Evolutionary conservation across 1,140 invertebrate genomes (phyloP).

Genomic region (Drosophila obscura): DNA sequence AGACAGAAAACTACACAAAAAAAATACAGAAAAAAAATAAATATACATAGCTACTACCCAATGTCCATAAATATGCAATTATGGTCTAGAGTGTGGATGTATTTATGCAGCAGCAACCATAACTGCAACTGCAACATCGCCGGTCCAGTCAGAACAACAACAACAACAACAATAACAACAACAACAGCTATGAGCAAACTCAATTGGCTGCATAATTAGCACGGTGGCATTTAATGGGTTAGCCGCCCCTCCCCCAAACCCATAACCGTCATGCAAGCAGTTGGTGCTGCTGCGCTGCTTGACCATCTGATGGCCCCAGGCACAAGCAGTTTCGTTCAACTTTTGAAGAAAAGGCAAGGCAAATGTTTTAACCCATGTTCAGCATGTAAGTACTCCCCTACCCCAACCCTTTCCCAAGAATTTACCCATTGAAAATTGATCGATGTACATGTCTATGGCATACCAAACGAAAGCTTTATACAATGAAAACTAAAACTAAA

Average conservation of each 20-base stretch:
- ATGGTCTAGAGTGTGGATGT: constrained; percentile 35
- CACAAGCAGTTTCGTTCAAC: no score
- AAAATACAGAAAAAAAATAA: constrained; percentile 13
- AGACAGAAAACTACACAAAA: constrained; percentile 29
- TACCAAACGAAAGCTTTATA: constrained; percentile 52
- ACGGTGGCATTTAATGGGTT: constrained; percentile 30
- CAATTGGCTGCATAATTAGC: constrained; percentile 7
- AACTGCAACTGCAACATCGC: not conserved
- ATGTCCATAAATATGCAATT: constrained; percentile 64
- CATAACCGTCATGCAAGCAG: constrained; percentile 2
- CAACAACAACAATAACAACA: not conserved
- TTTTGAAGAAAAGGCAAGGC: no score
- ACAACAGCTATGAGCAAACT: not conserved
- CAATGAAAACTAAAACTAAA: constrained; percentile 45
- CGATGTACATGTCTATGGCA: constrained; percentile 9
- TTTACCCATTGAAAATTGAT: constrained; percentile 15
- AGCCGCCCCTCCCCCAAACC: no score
- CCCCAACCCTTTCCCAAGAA: not conserved
- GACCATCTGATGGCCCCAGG: no score
- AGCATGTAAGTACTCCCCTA: constrained; percentile 3
- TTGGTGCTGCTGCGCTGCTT: no score
- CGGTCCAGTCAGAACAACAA: not conserved
- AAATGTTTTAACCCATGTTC: not conserved
- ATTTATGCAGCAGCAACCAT: constrained; percentile 27
- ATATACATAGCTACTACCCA: constrained; percentile 18